Evolutionary conservation across 2,888 invertebrate genomes (phyloP), one percentile per base, ranked within the genome.

Genomic region (Yponomeuta malinellus): DNA sequence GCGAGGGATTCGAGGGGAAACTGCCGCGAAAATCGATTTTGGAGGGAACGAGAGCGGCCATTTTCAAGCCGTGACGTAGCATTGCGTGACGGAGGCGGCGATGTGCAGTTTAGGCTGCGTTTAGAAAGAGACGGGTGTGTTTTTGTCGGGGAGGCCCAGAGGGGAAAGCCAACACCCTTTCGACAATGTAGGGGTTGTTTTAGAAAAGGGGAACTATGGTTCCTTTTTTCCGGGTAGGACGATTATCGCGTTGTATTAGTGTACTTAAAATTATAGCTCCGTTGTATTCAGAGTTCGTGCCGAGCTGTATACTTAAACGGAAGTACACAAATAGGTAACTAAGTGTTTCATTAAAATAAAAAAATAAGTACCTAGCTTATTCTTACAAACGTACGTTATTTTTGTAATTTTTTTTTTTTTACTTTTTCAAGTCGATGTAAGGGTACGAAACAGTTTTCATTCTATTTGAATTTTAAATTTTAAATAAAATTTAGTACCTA

Each of bases 1-100:
- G 64, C 63, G 64, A 64, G 29, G n/a, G 64, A 3, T 43, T 10
- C 65, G 10, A 5, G 65, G 29, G 29, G 33, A 23, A 65, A 29
- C 31, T 65, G 31, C n/a, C 31, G 65, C 5, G 65, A 12, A 65
- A 65, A 65, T 65, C 65, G 65, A 65, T 65, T 65, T 65, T 31
- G 65, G 65, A 29, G 65, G 65, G 65, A 65, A 65, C 0, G 33
- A 33, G 65, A 65, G 10, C 65, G 4, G 33, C 65, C 65, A 33
- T 65, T 33, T 65, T 65, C 9, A 12, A 65, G 52, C 15, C 12
- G 15, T 59, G 52, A 59, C 65, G 31, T 59, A 59, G 33, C 64
- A 29, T 9, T 29, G 65, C 1, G 65, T 10, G 33, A 65, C 23
- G 33, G 23, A 29, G 65, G 31, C 1, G 12, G 65, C 1, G 33